Evolutionary conservation across 1,140 invertebrate genomes (phyloP), one percentile per base, ranked within the genome.

Genomic region (Calliphora vicina): DNA sequence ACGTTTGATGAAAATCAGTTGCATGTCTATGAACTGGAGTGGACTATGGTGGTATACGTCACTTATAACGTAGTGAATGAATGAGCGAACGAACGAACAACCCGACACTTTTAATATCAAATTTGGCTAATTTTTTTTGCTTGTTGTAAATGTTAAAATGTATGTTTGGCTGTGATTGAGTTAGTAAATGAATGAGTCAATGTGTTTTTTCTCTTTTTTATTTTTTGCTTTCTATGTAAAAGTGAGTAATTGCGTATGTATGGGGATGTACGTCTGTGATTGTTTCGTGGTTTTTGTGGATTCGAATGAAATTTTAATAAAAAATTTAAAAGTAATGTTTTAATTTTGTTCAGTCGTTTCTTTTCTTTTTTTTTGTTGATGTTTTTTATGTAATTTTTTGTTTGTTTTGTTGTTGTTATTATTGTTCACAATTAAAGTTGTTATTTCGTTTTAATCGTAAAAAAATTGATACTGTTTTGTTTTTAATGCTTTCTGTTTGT

Each of bases 61-160:
- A 35, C 35, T 50, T 50, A 12, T 50, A 12, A 35, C 35, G 35
- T 35, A 35, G 6, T 35, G 35, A 35, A 35, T 35, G 35, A 35
- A 35, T 10, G 35, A 35, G 8, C 29, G 29, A 29, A 35, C 6
- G 23, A 15, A 73, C 13, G 35, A 43, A 23, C 6, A 20, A 23
- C 12, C 15, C 74, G 9, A 78, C 35, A 43, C 35, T 43, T 45
- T 78, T 78, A 78, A 78, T 10, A 45, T 20, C n/a, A 78, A 78
- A 78, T 78, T 78, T 78, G 74, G 74, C 74, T 45, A 78, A 78
- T 78, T 78, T 78, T 43, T 76, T 35, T 74, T 74, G 50, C 6
- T 57, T 67, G n/a, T 23, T 23, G 61, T 67, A 25, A 23, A 1
- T 67, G 61, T 67, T 13, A 1, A 57, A 61, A 61, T 61, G 23